Base-by-base conservation (phyloP, 2,888 invertebrate genomes). In the Sinelater perroti region DNA sequence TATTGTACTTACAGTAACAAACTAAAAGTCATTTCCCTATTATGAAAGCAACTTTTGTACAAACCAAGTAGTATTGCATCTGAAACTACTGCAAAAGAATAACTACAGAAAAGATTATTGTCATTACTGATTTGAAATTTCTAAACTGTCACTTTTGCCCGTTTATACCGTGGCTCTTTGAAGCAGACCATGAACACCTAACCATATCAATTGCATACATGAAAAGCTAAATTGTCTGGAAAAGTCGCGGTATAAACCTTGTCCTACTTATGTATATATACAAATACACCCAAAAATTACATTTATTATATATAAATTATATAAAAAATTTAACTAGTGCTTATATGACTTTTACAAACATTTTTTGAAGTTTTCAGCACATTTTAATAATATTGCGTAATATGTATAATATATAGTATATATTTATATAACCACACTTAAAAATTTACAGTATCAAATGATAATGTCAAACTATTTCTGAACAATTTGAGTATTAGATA, bases 321-420 rank as follows among this genome's bases (percentile, higher is more conserved):
- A 75, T 74, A 70, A 74, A 75, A 72, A 75, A 74, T 74, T 71
- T 70, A 75, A 75, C 75, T 75, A 74, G 68, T 68, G 66, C 66
- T 69, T 68, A 63, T 68, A 65, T 62, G 63, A 59, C 61, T 60
- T 64, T 63, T 65, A 65, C 63, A 65, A 63, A 61, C 60, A 62
- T 60, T 62, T 60, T 56, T 46, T 60, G 54, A 64, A 62, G 50
- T 52, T 57, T 57, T 47, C 56, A 56, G 51, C 50, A 51, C 56
- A 51, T 57, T 53, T 52, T 57, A 13, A 52, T 38, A 26, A 52
- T 56, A 56, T 56, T 56, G 51, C 56, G 20, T 56, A 56, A 56
- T 56, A 56, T 56, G 56, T 56, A 56, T 56, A 50, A 44, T 40
- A 30, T 56, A 56, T 56, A 20, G n/a, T 38, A 38, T 54, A 33